These are phyloP conservation scores for Chesias legatella DNA, from an alignment of 2,888 invertebrate species.

Conservation along the genomic window DNA sequence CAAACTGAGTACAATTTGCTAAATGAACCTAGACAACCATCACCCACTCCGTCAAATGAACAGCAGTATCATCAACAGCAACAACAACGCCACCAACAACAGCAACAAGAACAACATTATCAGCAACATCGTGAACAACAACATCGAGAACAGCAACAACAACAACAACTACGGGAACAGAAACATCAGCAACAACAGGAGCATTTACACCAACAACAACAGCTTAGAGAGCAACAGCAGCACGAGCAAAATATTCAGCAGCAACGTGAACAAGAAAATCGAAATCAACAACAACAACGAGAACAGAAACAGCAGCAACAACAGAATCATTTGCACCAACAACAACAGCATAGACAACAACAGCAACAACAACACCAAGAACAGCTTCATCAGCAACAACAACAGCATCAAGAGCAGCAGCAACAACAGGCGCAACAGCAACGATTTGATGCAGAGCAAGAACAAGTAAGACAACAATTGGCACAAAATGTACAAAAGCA, in stretches of 20 bases:
- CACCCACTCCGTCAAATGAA: slow-evolving; percentile 31
- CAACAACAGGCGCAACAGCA: slow-evolving; percentile 59
- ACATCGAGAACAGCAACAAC: slow-evolving; percentile 31
- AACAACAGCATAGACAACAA: slow-evolving; percentile 42
- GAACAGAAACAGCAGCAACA: slow-evolving; percentile 35
- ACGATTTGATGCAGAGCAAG: slow-evolving; percentile 60
- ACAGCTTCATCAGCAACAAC: slow-evolving; percentile 39
- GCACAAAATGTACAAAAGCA: slow-evolving; percentile 74
- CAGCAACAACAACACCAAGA: slow-evolving; percentile 47
- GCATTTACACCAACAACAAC: slow-evolving; percentile 31
- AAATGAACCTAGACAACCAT: slow-evolving; percentile 42
- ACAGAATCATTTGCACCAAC: slow-evolving; percentile 34
- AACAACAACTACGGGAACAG: slow-evolving; percentile 28
- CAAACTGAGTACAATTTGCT: slow-evolving; percentile 51
- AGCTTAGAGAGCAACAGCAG: slow-evolving; percentile 26
- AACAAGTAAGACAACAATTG: slow-evolving; percentile 64
- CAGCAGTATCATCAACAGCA: slow-evolving; percentile 33
- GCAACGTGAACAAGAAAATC: slow-evolving; percentile 30
- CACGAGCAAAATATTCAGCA: slow-evolving; percentile 32
- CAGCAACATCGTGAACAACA: slow-evolving; percentile 32
- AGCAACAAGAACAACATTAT: slow-evolving; percentile 30
- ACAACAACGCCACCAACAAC: slow-evolving; percentile 29
- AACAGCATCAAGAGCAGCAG: slow-evolving; percentile 39
- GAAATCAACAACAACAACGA: slow-evolving; percentile 29
- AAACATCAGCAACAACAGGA: slow-evolving; percentile 22